These are phyloP conservation scores for Atethmia centrago DNA, from an alignment of 2,888 invertebrate genomes.

Conservation along the genomic window DNA sequence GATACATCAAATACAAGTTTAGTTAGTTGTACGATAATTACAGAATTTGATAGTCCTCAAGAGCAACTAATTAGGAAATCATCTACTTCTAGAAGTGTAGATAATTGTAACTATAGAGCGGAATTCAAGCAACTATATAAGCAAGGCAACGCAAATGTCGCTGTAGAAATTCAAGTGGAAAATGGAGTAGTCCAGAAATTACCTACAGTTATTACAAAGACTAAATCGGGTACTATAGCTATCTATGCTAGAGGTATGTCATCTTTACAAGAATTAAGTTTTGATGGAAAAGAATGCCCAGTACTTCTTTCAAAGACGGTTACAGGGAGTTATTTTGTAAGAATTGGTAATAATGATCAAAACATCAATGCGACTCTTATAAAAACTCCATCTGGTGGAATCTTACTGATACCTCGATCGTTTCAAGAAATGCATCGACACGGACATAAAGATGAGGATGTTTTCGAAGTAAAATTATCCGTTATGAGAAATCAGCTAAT, in stretches of 20 bases:
- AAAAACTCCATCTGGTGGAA: slow-evolving; percentile 66
- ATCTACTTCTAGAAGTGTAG: background rate
- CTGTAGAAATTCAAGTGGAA: slow-evolving; percentile 61
- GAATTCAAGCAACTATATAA: slow-evolving; percentile 55
- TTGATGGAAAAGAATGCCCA: slow-evolving; percentile 59
- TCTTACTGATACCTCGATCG: slow-evolving; percentile 60
- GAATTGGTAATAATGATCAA: slow-evolving; percentile 42
- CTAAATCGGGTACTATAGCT: slow-evolving; percentile 68
- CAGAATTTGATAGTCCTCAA: background rate
- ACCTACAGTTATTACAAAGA: slow-evolving; percentile 63
- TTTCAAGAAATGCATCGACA: background rate
- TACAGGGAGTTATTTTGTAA: slow-evolving; percentile 64
- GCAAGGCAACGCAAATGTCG: slow-evolving; percentile 38
- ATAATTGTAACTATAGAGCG: slow-evolving; percentile 11
- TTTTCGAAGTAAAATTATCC: slow-evolving; percentile 71
- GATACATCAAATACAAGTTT: slow-evolving; percentile 6
- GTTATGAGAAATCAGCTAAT: slow-evolving; percentile 53
- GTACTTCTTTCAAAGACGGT: slow-evolving; percentile 62
- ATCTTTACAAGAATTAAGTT: slow-evolving; percentile 52
- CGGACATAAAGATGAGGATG: slow-evolving; percentile 13
- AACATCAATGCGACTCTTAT: slow-evolving; percentile 68
- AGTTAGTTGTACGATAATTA: background rate
- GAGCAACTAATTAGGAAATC: slow-evolving; percentile 1
- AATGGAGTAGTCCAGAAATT: slow-evolving; percentile 55
- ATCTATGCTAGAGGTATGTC: slow-evolving; percentile 62